Evolutionary conservation across 35 echinoderm and acorn worm species (phyloP), one percentile per base, ranked within the genome.

Genomic region (Ptychodera flava): DNA sequence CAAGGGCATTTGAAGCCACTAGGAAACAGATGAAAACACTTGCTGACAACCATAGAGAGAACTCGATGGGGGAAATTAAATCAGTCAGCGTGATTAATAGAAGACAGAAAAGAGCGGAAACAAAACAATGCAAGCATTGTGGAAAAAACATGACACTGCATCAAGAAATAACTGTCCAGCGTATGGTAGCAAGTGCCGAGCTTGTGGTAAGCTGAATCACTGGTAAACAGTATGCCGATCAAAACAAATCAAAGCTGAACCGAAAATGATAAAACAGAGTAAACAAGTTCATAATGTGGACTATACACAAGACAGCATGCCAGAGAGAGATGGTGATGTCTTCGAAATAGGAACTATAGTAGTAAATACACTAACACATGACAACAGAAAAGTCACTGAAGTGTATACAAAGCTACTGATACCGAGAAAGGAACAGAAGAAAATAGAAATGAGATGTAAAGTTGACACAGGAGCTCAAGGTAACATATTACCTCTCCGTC

Each of bases 401-500:
- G 1, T 79, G 6, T 1, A 28, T 31, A 79, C 15, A 77, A n/a
- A 77, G 15, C 15, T 15, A 77, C 15, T n/a, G 75, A 15, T 77
- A 15, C 15, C 75, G 15, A 77, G 15, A 77, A 15, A 15, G 36
- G 30, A 85, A 28, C 45, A 76, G 33, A 85, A 15, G 14, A 36
- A 36, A 27, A 53, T 52, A 32, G 32, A 36, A n/a, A 2, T 87
- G 0, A 87, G 29, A 52, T 36, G 38, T 30, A 91, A 85, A 81
- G 89, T 91, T 0, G 89, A 85, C 77, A 91, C 89, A 16, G 89
- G 89, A 27, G 89, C 83, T 1, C 76, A 91, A 34, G 77, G 89
- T 12, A 91, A 91, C 33, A 80, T 86, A 16, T 36, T 91, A 35
- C 89, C 89, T 15, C 37, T 91, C 1, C 34, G 83, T 15, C 29